A percentile compares a stretch with the other conserved stretches of the same genome.
phyloP scores from a whole-genome alignment of 2,888 invertebrate genomes.

The Caenorhabditis sp. region DNA sequence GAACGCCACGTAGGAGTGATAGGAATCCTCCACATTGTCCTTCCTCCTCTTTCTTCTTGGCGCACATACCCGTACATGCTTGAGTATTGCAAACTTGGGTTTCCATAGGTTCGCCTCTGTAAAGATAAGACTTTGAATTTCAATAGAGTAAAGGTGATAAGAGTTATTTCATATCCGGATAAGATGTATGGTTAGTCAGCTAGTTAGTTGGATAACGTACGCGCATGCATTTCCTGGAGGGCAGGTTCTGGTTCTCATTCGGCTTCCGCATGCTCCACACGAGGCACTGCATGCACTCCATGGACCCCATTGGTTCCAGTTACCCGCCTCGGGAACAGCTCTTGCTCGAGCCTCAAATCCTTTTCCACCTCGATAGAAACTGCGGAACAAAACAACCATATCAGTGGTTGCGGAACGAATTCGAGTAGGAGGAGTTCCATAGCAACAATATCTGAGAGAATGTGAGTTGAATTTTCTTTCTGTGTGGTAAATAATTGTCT shows the following conservation, averaged over 20 bases:
- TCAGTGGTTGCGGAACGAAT: slow-evolving; percentile 70
- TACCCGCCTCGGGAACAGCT: slow-evolving; percentile 61
- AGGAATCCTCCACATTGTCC: slow-evolving; percentile 68
- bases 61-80: slow-evolving; percentile 68
- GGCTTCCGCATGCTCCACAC: slow-evolving; percentile 69
- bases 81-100: slow-evolving; percentile 66
- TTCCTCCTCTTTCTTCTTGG: slow-evolving; percentile 59
- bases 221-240: slow-evolving; percentile 62
- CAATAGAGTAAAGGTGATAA: no score
- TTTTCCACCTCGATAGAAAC: slow-evolving; percentile 70
- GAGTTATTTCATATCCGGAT: background rate
- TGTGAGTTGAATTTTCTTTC: background rate
- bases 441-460: slow-evolving; percentile 69
- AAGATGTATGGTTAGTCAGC: background rate
- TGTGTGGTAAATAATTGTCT: background rate
- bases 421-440: slow-evolving; percentile 66
- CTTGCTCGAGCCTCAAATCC: slow-evolving; percentile 69
- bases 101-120: slow-evolving; percentile 67
- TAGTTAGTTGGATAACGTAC: slow-evolving; percentile 40
- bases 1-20: slow-evolving; percentile 58
- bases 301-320: slow-evolving; percentile 59
- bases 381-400: slow-evolving; percentile 70
- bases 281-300: slow-evolving; percentile 67
- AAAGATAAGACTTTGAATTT: slow-evolving; percentile 17
- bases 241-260: slow-evolving; percentile 63